A percentile compares a stretch with the other conserved stretches of the same genome.
Evolutionary conservation across 2,113 vertebrate genomes (phyloP).

Genomic region (Malaclemys terrapin): DNA sequence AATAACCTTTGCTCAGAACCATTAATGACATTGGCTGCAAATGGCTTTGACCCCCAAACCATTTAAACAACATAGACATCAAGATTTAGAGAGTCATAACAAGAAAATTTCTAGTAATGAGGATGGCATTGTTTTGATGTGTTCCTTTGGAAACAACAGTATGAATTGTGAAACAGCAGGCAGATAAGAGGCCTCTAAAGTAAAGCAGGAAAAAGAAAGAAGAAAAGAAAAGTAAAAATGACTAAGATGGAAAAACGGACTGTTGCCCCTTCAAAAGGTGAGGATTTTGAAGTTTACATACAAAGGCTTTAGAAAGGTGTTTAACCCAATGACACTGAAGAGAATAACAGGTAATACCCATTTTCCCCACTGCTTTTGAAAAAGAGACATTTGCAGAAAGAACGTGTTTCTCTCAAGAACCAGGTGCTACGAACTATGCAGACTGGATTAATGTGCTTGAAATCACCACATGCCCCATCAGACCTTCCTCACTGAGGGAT

Average conservation of each 20-base stretch:
- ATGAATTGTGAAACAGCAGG: neutral
- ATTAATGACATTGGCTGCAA: neutral
- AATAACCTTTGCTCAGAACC: neutral
- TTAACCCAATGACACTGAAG: neutral
- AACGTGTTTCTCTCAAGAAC: neutral
- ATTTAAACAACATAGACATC: neutral
- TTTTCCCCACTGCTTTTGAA: neutral
- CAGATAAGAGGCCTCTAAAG: neutral
- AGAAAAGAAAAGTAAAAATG: neutral
- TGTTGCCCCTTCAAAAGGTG: neutral
- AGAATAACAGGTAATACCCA: neutral
- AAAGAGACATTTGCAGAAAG: neutral
- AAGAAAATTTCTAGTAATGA: neutral
- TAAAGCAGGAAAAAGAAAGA: neutral
- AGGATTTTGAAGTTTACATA: neutral
- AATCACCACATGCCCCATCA: neutral
- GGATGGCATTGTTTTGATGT: neutral
- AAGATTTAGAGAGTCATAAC: constrained; percentile 5
- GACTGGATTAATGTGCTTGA: neutral
- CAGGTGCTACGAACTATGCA: neutral
- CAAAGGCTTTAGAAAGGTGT: neutral
- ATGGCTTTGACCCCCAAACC: neutral
- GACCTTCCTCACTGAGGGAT: neutral
- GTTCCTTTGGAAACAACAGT: neutral
- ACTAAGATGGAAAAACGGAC: neutral